Percentiles rank a stretch among this genome's conserved stretches.
These are phyloP conservation scores for Callosobruchus maculatus DNA, from an alignment of 2,888 invertebrate species.

Conservation along the genomic window DNA sequence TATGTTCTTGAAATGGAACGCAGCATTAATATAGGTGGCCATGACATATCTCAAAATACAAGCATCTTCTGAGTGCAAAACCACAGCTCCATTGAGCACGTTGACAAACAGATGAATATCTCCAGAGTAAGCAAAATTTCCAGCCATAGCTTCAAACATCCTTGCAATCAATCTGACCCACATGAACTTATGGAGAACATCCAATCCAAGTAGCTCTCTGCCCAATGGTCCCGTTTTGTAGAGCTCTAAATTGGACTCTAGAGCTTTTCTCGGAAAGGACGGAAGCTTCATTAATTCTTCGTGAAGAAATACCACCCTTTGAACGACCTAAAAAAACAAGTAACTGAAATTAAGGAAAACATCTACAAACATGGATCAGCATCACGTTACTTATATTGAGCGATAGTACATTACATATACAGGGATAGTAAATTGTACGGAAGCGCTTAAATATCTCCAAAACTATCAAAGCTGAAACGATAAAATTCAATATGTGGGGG, in stretches of 20 bases:
- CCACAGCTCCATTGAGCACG: slow-evolving; percentile 93
- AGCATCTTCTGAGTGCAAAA: slow-evolving; percentile 95
- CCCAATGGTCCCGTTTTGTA: slow-evolving; percentile 88
- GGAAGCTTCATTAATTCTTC: slow-evolving; percentile 98
- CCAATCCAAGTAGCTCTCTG: slow-evolving; percentile 70
- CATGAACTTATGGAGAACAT: slow-evolving; percentile 97
- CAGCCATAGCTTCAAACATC: slow-evolving; percentile 98
- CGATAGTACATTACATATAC: no score
- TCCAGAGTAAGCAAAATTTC: slow-evolving; percentile 93
- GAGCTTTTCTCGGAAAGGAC: slow-evolving; percentile 94
- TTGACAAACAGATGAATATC: slow-evolving; percentile 97
- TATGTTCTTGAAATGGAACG: slow-evolving; percentile 97
- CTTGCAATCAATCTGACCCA: slow-evolving; percentile 95
- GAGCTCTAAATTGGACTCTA: slow-evolving; percentile 93
- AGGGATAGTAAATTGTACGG: no score
- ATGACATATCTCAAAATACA: slow-evolving; percentile 93
- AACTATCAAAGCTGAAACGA: no score
- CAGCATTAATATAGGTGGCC: slow-evolving; percentile 96
- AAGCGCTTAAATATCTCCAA: no score
- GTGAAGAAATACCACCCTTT: slow-evolving; percentile 95
- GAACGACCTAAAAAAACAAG: slow-evolving; percentile 79
- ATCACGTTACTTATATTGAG: no score
- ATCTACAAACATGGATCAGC: no score
- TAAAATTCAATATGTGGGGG: no score
- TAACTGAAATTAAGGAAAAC: no score